phyloP scores from a whole-genome alignment of 2,888 invertebrate genomes.

The Erpobdella octoculata region DNA sequence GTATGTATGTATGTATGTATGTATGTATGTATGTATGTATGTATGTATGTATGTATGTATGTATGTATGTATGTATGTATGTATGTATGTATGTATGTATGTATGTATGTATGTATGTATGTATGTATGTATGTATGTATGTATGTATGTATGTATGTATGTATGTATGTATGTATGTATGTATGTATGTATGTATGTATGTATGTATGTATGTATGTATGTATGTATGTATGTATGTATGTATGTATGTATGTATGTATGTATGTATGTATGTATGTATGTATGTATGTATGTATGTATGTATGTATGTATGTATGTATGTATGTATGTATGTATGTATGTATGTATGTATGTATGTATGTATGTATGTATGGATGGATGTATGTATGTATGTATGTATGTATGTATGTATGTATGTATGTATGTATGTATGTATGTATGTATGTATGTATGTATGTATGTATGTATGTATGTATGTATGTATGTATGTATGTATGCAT shows the following conservation, averaged over 20 bases:
- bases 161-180: neutral
- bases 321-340: neutral
- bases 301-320: neutral
- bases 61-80: neutral
- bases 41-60: neutral
- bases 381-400: too few relatives aligned
- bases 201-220: too few relatives aligned
- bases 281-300: neutral
- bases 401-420: too few relatives aligned
- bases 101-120: neutral
- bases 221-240: too few relatives aligned
- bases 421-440: too few relatives aligned
- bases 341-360: too few relatives aligned
- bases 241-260: neutral
- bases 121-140: neutral
- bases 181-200: slow-evolving; percentile 1
- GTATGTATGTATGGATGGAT: too few relatives aligned
- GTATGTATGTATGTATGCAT: too few relatives aligned
- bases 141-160: neutral
- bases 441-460: too few relatives aligned
- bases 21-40: neutral
- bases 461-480: too few relatives aligned
- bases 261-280: neutral
- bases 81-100: slow-evolving; percentile 1
- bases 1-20: neutral